These are phyloP conservation scores for Poecilobothrus nobilitatus DNA, from an alignment of 2,888 invertebrate genomes.

Conservation along the genomic window DNA sequence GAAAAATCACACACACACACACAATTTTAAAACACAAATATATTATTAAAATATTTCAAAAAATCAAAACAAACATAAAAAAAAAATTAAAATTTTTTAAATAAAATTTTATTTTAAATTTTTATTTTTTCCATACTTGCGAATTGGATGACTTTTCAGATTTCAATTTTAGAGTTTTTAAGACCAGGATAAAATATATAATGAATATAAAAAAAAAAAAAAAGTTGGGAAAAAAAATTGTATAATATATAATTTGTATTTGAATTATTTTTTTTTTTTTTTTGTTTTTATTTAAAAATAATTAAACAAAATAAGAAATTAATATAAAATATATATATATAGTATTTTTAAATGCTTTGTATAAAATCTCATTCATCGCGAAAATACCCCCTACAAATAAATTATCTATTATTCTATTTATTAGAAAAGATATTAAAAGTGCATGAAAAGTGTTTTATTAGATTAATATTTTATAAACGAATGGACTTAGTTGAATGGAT, in stretches of 20 bases:
- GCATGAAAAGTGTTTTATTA: too few relatives aligned
- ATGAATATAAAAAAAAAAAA: neutral
- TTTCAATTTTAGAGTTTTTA: neutral
- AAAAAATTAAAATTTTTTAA: neutral
- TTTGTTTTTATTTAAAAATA: neutral
- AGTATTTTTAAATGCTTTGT: neutral
- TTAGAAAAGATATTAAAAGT: too few relatives aligned
- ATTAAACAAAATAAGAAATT: neutral
- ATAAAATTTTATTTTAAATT: neutral
- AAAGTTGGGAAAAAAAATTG: neutral
- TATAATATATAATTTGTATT: neutral
- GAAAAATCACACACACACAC: slow-evolving; percentile 9
- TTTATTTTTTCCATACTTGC: slow-evolving; percentile 1
- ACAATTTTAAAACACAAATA: neutral
- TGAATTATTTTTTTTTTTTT: neutral
- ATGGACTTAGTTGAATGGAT: too few relatives aligned
- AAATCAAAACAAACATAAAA: neutral
- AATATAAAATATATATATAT: too few relatives aligned
- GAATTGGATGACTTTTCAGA: neutral
- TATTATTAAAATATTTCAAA: neutral
- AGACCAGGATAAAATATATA: neutral
- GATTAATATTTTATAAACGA: too few relatives aligned
- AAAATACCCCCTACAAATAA: neutral
- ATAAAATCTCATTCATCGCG: slow-evolving; percentile 6
- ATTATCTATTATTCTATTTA: too few relatives aligned